Base-by-base conservation (phyloP, 2,113 vertebrate species). In the Pelodiscus sinensis region DNA sequence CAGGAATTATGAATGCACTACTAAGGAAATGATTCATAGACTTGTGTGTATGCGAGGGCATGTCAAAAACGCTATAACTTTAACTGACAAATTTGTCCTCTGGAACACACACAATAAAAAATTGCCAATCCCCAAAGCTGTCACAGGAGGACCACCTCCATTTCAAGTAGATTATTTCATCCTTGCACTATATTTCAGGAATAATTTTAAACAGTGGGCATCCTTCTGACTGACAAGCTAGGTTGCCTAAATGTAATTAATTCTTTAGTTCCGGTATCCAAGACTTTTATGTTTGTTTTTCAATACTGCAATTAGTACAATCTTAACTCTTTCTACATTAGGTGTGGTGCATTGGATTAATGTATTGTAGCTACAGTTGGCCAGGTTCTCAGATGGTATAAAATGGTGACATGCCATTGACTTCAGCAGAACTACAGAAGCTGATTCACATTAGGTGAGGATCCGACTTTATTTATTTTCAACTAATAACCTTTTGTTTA, bases 341-440 rank as follows among this genome's bases (percentile, higher is more conserved):
- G 56, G 65, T 87, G 87, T 82, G 82, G 18, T 73, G 4, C 54
- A 24, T 31, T 87, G n/a, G 25, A 97, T 50, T 80, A 82, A 60
- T 8, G 85, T 50, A 35, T 13, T 21, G 89, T 84, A 80, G 57
- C 54, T 81, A 16, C 22, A 60, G 78, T 60, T 16, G 8, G 35
- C 60, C 8, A 71, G 81, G 84, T 90, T 79, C 50, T 88, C 87
- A 82, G 9, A 8, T 75, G 15, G 29, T 83, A 50, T 44, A 35
- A 77, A 44, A 77, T 12, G 9, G 7, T 77, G 8, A 85, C 78
- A 56, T 75, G 71, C 6, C 27, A 15, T 75, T 81, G 19, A 92
- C 31, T 11, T 84, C 85, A 89, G 16, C 75, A 57, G 27, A 89
- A 75, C 57, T 85, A 78, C 78, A 35, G 73, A 95, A 89, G 90